Conservation (phyloP, 2,888 invertebrate genomes). For the Tiliacea aurago region DNA sequence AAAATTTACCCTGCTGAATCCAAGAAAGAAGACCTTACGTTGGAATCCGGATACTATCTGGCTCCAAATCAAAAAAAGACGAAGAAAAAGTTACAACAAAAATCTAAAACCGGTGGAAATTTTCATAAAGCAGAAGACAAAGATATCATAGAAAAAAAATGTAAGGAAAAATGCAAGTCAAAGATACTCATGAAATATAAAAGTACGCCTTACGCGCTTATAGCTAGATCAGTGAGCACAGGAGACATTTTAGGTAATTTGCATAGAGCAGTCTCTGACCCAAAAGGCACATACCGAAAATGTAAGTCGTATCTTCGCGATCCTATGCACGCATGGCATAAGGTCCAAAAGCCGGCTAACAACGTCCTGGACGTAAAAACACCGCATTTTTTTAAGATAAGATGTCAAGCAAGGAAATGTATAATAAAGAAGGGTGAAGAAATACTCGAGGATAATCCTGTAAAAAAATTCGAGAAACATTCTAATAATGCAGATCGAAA, state of each 20-base stretch:
- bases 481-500: slow-evolving; percentile 64
- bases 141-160: slow-evolving; percentile 32
- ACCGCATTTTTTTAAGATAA: slow-evolving; percentile 61
- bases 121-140: slow-evolving; percentile 51
- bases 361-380: slow-evolving; percentile 62
- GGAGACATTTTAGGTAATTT: slow-evolving; percentile 48
- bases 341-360: slow-evolving; percentile 47
- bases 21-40: slow-evolving; percentile 3
- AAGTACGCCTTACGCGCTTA: slow-evolving; percentile 55
- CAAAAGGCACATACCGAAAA: slow-evolving; percentile 55
- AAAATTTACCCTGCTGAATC: slow-evolving; percentile 10
- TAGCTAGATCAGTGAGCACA: slow-evolving; percentile 61
- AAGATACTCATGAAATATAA: slow-evolving; percentile 53
- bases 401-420: slow-evolving; percentile 56
- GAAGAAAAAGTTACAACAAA: slow-evolving; percentile 15
- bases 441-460: slow-evolving; percentile 59
- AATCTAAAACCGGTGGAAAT: slow-evolving; percentile 34
- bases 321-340: slow-evolving; percentile 48
- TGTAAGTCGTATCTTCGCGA: slow-evolving; percentile 55
- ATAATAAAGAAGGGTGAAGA: slow-evolving; percentile 32
- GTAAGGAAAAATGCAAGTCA: slow-evolving; percentile 50
- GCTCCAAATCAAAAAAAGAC: slow-evolving; percentile 31
- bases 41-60: neutral
- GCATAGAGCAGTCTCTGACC: slow-evolving; percentile 60
- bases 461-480: slow-evolving; percentile 65